Evolutionary conservation across 2,888 invertebrate species (phyloP), one percentile per base, ranked within the genome.

Genomic region (Drosophila ustulata): DNA sequence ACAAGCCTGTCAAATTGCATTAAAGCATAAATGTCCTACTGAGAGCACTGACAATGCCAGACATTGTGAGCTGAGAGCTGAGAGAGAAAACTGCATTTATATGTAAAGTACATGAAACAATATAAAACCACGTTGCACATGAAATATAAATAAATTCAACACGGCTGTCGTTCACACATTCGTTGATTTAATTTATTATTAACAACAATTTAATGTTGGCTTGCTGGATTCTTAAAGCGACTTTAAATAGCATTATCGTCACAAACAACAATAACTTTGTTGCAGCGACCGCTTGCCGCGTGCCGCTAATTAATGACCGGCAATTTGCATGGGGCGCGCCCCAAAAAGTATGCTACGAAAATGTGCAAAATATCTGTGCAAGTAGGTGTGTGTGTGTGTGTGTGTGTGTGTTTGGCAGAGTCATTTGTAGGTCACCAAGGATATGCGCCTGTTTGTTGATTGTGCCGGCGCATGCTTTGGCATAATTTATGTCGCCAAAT

Each of bases 231-330:
- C 65, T 75, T 78, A 69, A 78, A 75, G 69, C 11, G 55, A 57
- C 64, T 52, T 85, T 76, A 88, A 85, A 85, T 62, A 52, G 53
- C 69, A 70, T 75, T 63, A 52, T 47, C 39, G 62, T 39, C 45
- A 9, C 34, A 18, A 37, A n/a, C 37, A 37, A 53, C 53, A 57
- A 25, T 18, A 18, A 47, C 34, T 28, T 11, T 47, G 51, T 51
- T 62, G 59, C 63, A 62, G 43, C 52, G 13, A 53, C 46, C 18
- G 34, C 34, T 28, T 34, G 52, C 71, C 57, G 75, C 82, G 66
- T 81, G 82, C 76, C 78, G 69, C 72, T 83, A 88, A 83, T 83
- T 88, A 83, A 83, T 83, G 83, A 83, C 80, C 66, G 41, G 80
- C 75, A 78, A 86, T 83, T 83, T 82, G 75, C 64, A 68, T 53